Evolutionary conservation across 1,140 invertebrate genomes (phyloP).

Genomic region (Pogonus chalceus): DNA sequence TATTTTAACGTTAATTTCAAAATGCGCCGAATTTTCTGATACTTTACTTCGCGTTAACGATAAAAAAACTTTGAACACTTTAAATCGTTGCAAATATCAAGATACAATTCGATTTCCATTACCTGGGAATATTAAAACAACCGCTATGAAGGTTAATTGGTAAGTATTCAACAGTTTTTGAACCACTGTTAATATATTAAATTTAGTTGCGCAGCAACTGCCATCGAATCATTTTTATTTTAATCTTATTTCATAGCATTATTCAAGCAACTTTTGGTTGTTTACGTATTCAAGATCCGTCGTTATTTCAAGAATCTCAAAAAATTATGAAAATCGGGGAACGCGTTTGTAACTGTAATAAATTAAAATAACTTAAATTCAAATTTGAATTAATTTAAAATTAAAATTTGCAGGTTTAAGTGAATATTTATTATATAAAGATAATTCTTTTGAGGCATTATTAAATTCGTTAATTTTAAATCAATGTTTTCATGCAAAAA

Average conservation of each 20-base stretch:
- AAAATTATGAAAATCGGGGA: slow-evolving; percentile 57
- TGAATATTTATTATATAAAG: slow-evolving; percentile 30
- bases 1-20: slow-evolving; percentile 37
- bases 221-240: slow-evolving; percentile 15
- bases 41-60: slow-evolving; percentile 46
- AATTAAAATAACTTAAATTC: neutral
- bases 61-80: slow-evolving; percentile 44
- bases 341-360: slow-evolving; percentile 58
- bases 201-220: no score
- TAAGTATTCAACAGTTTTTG: slow-evolving; percentile 25
- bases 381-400: slow-evolving; percentile 9
- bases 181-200: slow-evolving; percentile 10
- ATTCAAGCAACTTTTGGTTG: slow-evolving; percentile 65
- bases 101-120: slow-evolving; percentile 46
- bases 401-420: slow-evolving; percentile 38
- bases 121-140: slow-evolving; percentile 45
- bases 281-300: slow-evolving; percentile 53
- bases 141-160: slow-evolving; percentile 54
- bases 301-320: slow-evolving; percentile 55
- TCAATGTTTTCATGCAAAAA: slow-evolving; percentile 53
- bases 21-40: slow-evolving; percentile 47
- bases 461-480: slow-evolving; percentile 48
- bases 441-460: slow-evolving; percentile 38
- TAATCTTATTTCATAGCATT: slow-evolving; percentile 42
- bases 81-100: slow-evolving; percentile 45